These are phyloP conservation scores for Bacillus rossius DNA, from an alignment of 1,140 invertebrate genomes.

Conservation along the genomic window DNA sequence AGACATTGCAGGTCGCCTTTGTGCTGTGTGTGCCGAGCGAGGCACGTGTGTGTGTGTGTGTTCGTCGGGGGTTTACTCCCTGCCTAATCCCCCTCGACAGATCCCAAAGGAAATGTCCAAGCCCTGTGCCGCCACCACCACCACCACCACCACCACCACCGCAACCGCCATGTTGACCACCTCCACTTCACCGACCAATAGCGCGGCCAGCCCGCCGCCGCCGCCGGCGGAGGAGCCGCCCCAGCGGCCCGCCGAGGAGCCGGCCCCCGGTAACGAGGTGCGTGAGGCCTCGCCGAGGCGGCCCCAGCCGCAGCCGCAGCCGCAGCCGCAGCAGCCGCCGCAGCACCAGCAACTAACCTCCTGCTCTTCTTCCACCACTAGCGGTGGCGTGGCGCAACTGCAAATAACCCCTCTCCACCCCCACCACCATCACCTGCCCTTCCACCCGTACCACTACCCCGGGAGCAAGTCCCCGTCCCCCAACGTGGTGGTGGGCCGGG, in stretches of 20 bases:
- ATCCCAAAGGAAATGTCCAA: conserved; percentile 53
- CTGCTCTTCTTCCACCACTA: conserved; percentile 7
- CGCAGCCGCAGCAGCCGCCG: conserved; percentile 2
- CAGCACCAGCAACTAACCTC: conserved; percentile 10
- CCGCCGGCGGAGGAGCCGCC: conserved; percentile 15
- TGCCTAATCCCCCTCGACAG: conserved; percentile 46
- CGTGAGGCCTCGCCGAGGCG: background rate
- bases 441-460: background rate
- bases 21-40: conserved; percentile 16
- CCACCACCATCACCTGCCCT: conserved; percentile 21
- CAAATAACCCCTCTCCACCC: conserved; percentile 14
- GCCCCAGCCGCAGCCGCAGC: conserved; percentile 1
- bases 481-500: conserved; percentile 15
- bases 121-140: conserved; percentile 41
- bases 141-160: conserved; percentile 22
- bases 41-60: conserved; percentile 33
- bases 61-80: conserved; percentile 35
- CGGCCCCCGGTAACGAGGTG: background rate
- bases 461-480: conserved; percentile 3
- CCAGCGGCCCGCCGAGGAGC: background rate
- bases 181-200: conserved; percentile 1
- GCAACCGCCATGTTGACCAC: conserved; percentile 13
- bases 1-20: background rate
- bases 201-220: conserved; percentile 11
- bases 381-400: conserved; percentile 11